Evolutionary conservation across 1,140 invertebrate species (phyloP).

Genomic region (Gonioctena quinquepunctata): DNA sequence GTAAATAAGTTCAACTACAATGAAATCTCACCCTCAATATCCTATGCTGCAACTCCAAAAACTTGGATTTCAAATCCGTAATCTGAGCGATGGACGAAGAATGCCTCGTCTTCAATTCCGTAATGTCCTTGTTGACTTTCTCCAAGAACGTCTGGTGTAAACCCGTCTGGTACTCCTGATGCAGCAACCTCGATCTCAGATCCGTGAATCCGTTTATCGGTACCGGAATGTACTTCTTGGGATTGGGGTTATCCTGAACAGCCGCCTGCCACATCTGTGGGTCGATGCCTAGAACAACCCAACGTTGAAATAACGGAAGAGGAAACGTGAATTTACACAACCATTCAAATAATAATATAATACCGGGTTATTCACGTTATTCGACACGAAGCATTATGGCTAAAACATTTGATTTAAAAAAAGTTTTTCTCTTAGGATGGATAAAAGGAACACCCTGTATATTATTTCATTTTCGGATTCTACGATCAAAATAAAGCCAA

Average conservation of each 20-base stretch:
- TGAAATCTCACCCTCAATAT: slow-evolving; percentile 70
- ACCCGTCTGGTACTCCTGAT: slow-evolving; percentile 80
- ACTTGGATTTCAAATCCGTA: slow-evolving; percentile 73
- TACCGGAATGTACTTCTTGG: slow-evolving; percentile 85
- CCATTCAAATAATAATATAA: no score
- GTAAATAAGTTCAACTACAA: no score
- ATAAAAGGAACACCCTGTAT: no score
- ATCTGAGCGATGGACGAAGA: slow-evolving; percentile 72
- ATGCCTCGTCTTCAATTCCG: slow-evolving; percentile 73
- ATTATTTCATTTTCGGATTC: no score
- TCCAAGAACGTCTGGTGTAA: slow-evolving; percentile 76
- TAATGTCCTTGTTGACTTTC: slow-evolving; percentile 76
- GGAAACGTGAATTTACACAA: no score
- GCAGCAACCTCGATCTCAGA: slow-evolving; percentile 81
- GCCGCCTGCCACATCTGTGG: slow-evolving; percentile 86
- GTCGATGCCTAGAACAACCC: slow-evolving; percentile 71
- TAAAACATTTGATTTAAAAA: no score
- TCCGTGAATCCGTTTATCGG: slow-evolving; percentile 89
- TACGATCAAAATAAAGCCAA: no score
- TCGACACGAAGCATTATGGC: no score
- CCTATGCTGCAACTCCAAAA: slow-evolving; percentile 76
- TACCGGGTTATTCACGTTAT: no score
- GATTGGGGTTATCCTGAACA: slow-evolving; percentile 90
- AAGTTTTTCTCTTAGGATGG: no score
- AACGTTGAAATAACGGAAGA: no score